Evolutionary conservation across 1,140 invertebrate genomes (phyloP).

Genomic region (Brachionus sp.): DNA sequence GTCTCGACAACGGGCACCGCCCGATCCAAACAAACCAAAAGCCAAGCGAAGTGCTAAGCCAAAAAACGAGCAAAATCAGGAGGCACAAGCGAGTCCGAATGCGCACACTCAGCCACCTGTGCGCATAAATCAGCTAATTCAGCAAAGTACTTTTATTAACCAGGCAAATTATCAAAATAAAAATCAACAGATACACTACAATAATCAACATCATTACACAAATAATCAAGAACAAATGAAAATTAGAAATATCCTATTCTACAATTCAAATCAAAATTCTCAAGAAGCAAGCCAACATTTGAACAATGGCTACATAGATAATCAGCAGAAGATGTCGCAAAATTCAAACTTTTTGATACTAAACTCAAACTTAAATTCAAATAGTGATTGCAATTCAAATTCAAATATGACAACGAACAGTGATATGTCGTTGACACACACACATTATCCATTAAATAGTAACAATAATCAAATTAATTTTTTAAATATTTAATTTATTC

Average conservation of each 20-base stretch:
- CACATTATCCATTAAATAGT: neutral
- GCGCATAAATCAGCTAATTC: neutral
- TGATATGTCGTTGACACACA: neutral
- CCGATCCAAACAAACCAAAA: slow-evolving; percentile 2
- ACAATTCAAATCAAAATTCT: neutral
- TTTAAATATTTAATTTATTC: slow-evolving; percentile 5
- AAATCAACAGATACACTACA: neutral
- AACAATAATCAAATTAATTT: slow-evolving; percentile 11
- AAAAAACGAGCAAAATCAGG: neutral
- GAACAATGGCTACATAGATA: neutral
- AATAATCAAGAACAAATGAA: slow-evolving; percentile 29
- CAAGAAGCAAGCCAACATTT: neutral
- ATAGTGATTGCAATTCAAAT: slow-evolving; percentile 12
- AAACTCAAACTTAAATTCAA: slow-evolving; percentile 1
- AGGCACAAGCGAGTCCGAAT: neutral
- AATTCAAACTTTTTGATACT: neutral
- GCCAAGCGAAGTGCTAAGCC: neutral
- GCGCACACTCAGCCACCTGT: neutral
- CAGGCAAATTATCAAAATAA: neutral
- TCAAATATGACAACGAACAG: slow-evolving; percentile 34
- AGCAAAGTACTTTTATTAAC: neutral
- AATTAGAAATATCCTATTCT: slow-evolving; percentile 3
- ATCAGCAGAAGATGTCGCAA: neutral
- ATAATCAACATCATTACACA: neutral
- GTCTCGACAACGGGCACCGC: neutral